These are phyloP conservation scores for Heliangelus exortis DNA, from an alignment of 2,797 vertebrate species.

Conservation along the genomic window DNA sequence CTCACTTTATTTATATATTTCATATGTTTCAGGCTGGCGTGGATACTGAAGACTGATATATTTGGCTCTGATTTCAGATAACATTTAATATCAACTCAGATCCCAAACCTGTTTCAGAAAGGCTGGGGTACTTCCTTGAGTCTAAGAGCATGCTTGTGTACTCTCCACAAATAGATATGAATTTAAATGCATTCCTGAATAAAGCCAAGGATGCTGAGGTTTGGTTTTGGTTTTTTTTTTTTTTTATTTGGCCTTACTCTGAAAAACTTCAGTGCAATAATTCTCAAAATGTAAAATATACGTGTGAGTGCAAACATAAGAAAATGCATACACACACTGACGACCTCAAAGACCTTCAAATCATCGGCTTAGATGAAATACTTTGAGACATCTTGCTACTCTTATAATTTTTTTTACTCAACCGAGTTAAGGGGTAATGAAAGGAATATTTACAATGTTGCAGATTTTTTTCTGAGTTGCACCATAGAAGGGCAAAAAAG, in stretches of 20 bases:
- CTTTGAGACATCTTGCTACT: neutral
- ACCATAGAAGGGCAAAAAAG: neutral
- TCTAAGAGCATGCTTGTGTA: neutral
- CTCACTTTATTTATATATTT: neutral
- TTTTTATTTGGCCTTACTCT: neutral
- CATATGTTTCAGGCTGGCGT: neutral
- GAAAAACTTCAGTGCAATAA: neutral
- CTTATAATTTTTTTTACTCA: neutral
- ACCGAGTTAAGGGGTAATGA: neutral
- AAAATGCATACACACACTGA: neutral
- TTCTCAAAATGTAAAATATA: neutral
- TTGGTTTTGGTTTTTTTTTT: no score
- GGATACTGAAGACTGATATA: neutral
- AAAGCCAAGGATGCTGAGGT: neutral
- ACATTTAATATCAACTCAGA: neutral
- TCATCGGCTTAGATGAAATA: neutral
- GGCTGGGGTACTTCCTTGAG: neutral
- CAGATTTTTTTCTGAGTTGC: neutral
- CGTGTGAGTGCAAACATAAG: neutral
- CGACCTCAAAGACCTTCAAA: neutral
- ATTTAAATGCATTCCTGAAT: neutral
- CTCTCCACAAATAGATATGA: neutral
- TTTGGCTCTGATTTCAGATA: neutral
- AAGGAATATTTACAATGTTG: neutral
- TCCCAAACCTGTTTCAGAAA: neutral